Conservation (phyloP, 2,888 invertebrate species). For the Alloscopus bannaensis region DNA sequence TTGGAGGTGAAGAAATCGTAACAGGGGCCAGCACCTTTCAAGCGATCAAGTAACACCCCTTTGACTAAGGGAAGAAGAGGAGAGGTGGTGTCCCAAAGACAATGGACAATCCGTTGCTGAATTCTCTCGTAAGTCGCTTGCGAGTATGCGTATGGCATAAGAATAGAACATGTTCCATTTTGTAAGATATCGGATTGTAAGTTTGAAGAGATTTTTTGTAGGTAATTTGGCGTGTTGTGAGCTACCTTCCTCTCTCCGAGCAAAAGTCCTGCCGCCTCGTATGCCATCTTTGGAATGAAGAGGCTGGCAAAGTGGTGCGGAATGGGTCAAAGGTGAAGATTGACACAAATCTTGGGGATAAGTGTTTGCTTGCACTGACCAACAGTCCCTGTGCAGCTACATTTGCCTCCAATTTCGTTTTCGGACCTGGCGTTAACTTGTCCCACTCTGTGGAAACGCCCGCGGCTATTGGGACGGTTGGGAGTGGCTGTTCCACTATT, state of each 20-base stretch:
- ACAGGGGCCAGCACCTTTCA: too few relatives aligned
- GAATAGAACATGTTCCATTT: background rate
- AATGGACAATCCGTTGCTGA: slow-evolving; percentile 46
- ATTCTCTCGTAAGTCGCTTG: slow-evolving; percentile 36
- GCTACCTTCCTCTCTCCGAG: slow-evolving; percentile 44
- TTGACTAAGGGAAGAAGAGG: too few relatives aligned
- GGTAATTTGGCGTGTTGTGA: slow-evolving; percentile 53
- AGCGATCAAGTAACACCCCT: too few relatives aligned
- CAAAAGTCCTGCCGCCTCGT: slow-evolving; percentile 49
- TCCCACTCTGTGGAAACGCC: background rate
- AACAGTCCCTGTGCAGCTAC: slow-evolving; percentile 13
- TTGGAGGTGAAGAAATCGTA: too few relatives aligned
- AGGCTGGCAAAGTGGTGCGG: slow-evolving; percentile 37
- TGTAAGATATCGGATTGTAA: background rate
- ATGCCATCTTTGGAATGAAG: slow-evolving; percentile 56
- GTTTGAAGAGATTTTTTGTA: slow-evolving; percentile 11
- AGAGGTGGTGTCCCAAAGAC: too few relatives aligned
- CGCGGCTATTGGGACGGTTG: too few relatives aligned
- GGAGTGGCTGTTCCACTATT: too few relatives aligned
- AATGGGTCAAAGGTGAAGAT: slow-evolving; percentile 32
- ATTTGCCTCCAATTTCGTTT: slow-evolving; percentile 31
- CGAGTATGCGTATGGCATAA: background rate
- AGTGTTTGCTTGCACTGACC: slow-evolving; percentile 32
- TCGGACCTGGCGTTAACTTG: slow-evolving; percentile 43
- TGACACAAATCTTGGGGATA: slow-evolving; percentile 9